These are phyloP conservation scores for Torymus tubicola DNA, from an alignment of 2,888 invertebrate species.

Conservation along the genomic window DNA sequence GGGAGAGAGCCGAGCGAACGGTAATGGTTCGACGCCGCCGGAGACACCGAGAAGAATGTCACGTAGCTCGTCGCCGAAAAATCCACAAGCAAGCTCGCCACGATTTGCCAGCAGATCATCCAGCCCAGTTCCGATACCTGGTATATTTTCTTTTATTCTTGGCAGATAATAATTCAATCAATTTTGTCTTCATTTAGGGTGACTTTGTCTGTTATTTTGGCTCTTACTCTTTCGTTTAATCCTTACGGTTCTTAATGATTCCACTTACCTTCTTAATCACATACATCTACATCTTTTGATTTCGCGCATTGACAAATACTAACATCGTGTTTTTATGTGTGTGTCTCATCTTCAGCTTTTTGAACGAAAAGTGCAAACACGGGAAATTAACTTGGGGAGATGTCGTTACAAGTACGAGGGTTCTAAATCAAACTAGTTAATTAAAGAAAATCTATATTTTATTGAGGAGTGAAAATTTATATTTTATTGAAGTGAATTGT, in stretches of 20 bases:
- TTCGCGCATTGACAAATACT: slow-evolving; percentile 26
- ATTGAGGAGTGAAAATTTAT: too few relatives aligned
- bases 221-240: slow-evolving; percentile 2
- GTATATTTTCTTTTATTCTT: slow-evolving; percentile 70
- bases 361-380: background rate
- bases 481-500: too few relatives aligned
- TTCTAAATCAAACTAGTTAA: too few relatives aligned
- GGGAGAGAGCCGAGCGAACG: slow-evolving; percentile 87
- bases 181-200: background rate
- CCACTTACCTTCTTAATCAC: slow-evolving; percentile 6
- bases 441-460: too few relatives aligned
- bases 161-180: slow-evolving; percentile 5
- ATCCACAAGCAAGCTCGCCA: slow-evolving; percentile 76
- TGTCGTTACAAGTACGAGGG: background rate
- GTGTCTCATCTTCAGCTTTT: slow-evolving; percentile 23
- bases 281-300: slow-evolving; percentile 18
- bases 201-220: slow-evolving; percentile 6
- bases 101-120: slow-evolving; percentile 79
- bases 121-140: slow-evolving; percentile 81
- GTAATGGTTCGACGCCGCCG: slow-evolving; percentile 85
- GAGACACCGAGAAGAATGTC: slow-evolving; percentile 80
- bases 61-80: slow-evolving; percentile 78
- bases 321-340: slow-evolving; percentile 18
- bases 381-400: background rate
- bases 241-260: background rate